These are phyloP conservation scores for Pedionomus torquatus DNA, from an alignment of 2,113 vertebrate species.

Conservation along the genomic window DNA sequence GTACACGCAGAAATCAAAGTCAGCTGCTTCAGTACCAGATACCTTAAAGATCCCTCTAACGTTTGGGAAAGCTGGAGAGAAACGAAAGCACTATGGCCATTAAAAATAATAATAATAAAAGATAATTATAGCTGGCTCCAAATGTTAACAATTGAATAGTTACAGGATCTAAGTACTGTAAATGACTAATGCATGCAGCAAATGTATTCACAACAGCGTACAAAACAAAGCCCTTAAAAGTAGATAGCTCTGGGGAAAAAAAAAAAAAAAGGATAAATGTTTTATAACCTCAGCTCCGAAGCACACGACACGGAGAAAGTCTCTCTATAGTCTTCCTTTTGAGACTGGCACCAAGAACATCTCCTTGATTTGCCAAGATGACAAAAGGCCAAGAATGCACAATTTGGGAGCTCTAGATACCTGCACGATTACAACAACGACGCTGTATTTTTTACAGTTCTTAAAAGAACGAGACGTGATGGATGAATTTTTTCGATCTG, in stretches of 20 bases:
- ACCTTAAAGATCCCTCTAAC: not conserved
- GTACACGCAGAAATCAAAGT: not conserved
- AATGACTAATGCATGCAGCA: conserved; percentile 60
- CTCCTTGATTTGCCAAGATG: not conserved
- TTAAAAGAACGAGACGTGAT: not conserved
- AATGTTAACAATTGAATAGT: conserved; percentile 56
- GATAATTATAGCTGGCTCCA: conserved; percentile 62
- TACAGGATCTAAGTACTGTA: conserved; percentile 52
- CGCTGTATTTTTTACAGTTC: not conserved
- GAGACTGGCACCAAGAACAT: not conserved
- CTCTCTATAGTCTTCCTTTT: not conserved
- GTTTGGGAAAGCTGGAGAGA: conserved; percentile 5
- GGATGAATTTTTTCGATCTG: not conserved
- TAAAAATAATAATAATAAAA: conserved; percentile 37
- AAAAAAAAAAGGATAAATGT: conserved; percentile 22
- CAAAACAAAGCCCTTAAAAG: conserved; percentile 63
- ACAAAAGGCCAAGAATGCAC: not conserved
- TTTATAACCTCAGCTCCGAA: conserved; percentile 1
- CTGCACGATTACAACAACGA: not conserved
- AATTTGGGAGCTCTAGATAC: not conserved
- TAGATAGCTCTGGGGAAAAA: not conserved
- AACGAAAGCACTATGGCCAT: conserved; percentile 14
- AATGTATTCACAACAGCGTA: not conserved
- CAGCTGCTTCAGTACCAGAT: not conserved
- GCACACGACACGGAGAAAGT: not conserved